Evolutionary conservation across 1,140 invertebrate species (phyloP).

Genomic region (Bathynomus jamesi): DNA sequence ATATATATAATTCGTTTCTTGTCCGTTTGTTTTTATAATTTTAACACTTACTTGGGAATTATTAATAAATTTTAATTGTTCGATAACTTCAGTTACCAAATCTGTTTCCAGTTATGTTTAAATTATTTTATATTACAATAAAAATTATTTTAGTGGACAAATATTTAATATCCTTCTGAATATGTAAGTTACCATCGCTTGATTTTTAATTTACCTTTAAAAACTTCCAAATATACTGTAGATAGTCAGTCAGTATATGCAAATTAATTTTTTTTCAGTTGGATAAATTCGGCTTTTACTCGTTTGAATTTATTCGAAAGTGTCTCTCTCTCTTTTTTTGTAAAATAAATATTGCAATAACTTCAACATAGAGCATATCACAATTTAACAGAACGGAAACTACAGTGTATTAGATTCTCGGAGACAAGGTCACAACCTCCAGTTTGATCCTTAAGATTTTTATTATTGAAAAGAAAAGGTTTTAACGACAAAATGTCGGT

Average conservation of each 20-base stretch:
- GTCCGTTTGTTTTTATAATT: neutral
- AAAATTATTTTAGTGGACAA: too few species aligned
- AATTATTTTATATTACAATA: neutral
- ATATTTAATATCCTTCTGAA: neutral
- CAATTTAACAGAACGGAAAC: too few species aligned
- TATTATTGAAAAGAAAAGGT: too few species aligned
- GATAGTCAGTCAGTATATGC: neutral
- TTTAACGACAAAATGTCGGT: too few species aligned
- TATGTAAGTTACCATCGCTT: neutral
- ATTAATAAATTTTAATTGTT: neutral
- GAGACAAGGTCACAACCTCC: too few species aligned
- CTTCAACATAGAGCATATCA: too few species aligned
- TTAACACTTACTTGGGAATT: neutral
- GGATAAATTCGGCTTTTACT: neutral
- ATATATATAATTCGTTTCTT: neutral
- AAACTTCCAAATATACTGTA: neutral
- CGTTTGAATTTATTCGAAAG: neutral
- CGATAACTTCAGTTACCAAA: neutral
- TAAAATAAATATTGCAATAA: neutral
- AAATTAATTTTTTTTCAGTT: neutral
- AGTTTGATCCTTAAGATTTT: too few species aligned
- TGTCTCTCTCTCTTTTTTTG: neutral
- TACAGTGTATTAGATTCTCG: too few species aligned
- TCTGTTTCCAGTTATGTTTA: neutral
- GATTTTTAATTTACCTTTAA: neutral